These are phyloP conservation scores for Auanema freiburgensis DNA, from an alignment of 2,888 invertebrate genomes.

Conservation along the genomic window DNA sequence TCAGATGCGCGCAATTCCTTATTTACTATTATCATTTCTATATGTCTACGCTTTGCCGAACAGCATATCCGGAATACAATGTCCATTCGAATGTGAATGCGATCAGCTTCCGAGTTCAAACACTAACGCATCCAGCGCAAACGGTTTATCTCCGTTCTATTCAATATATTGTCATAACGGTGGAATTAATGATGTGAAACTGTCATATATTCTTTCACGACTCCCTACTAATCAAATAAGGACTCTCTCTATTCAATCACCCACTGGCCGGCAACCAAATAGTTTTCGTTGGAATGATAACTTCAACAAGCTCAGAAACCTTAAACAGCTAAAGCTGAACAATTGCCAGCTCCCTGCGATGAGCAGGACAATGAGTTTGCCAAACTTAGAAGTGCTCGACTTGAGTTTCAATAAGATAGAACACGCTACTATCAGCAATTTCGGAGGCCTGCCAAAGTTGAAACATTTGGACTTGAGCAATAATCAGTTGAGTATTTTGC, in stretches of 20 bases:
- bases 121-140: conserved; percentile 8
- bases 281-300: conserved; percentile 58
- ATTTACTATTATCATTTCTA: conserved; percentile 8
- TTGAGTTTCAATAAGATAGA: conserved; percentile 49
- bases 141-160: conserved; percentile 10
- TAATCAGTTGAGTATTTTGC: conserved; percentile 69
- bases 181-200: conserved; percentile 52
- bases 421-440: conserved; percentile 55
- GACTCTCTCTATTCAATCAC: conserved; percentile 60
- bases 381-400: conserved; percentile 52
- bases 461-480: conserved; percentile 71
- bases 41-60: neutral
- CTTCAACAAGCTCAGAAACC: conserved; percentile 58
- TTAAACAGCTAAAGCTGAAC: conserved; percentile 50
- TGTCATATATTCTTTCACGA: conserved; percentile 47
- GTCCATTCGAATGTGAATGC: conserved; percentile 56
- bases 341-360: conserved; percentile 57
- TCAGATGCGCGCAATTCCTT: conserved; percentile 5
- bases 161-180: conserved; percentile 52
- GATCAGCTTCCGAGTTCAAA: conserved; percentile 32
- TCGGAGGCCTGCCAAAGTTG: conserved; percentile 66
- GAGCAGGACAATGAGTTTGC: conserved; percentile 51
- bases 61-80: conserved; percentile 13
- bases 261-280: conserved; percentile 48
- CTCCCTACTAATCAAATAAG: conserved; percentile 49